These are phyloP conservation scores for Dendrocincla fuliginosa DNA, from an alignment of 2,797 vertebrate species.

Conservation along the genomic window DNA sequence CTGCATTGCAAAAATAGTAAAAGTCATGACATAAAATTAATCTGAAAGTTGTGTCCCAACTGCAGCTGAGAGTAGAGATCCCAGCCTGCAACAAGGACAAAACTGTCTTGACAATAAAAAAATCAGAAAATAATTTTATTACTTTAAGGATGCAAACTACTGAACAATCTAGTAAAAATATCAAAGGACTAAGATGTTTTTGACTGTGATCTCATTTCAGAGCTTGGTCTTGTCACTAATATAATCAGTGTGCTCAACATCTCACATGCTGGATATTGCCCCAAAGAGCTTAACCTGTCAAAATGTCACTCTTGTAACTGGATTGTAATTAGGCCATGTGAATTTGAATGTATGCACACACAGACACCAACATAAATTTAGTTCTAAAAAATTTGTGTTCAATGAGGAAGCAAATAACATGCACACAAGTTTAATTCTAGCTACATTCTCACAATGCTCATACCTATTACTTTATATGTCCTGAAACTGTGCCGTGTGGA, in stretches of 20 bases:
- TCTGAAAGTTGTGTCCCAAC: background rate
- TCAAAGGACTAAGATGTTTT: background rate
- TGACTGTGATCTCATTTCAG: background rate
- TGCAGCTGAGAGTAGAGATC: background rate
- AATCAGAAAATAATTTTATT: background rate
- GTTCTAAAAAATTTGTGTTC: background rate
- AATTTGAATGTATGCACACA: background rate
- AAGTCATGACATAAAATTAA: background rate
- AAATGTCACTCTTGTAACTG: background rate
- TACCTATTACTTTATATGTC: background rate
- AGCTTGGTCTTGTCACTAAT: background rate
- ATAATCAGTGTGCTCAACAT: background rate
- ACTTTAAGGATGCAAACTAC: background rate
- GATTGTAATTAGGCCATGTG: background rate
- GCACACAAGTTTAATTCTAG: background rate
- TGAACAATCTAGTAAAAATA: background rate
- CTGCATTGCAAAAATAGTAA: background rate
- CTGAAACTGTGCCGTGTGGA: background rate
- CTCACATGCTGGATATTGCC: background rate
- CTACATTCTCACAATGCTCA: rapidly evolving
- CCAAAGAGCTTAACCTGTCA: background rate
- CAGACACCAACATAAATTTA: background rate
- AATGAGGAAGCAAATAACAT: background rate
- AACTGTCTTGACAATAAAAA: background rate
- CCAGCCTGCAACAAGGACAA: background rate